Evolutionary conservation across 2,113 vertebrate genomes (phyloP), one percentile per base, ranked within the genome.

Genomic region (Macheiramphus alcinus): DNA sequence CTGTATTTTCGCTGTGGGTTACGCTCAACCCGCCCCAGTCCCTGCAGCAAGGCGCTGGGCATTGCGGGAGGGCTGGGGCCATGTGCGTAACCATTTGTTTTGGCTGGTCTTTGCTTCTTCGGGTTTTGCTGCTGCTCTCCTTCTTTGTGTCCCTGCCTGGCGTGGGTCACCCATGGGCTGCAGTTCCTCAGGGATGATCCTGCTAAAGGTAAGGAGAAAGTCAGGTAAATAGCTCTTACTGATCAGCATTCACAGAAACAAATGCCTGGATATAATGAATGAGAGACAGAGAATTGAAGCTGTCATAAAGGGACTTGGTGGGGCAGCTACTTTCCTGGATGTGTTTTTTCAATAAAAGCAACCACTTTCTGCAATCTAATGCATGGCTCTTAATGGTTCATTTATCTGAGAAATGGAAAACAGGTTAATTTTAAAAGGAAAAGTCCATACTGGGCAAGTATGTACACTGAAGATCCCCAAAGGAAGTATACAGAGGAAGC

Each of bases 41-140:
- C 47, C 32, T 47, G 25, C 45, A 48, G 73, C 9, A 20, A 29
- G 14, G 23, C 2, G 1, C 52, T 15, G 13, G 36, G 58, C 47
- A 13, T 7, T 7, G 7, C 2, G 1, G 52, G 10, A 78, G n/a
- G 31, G 26, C 19, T 47, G 68, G 19, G 62, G 9, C 32, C 50
- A 27, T 2, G 1, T 53, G 11, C 11, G 1, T 16, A 26, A 29
- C 17, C 1, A 0, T 50, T 73, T 52, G 20, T 79, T 80, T 55
- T 61, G 74, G 58, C n/a, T 88, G 42, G 14, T 66, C 15, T 85
- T 65, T 11, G 15, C n/a, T 75, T 21, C 56, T 53, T 47, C 0
- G 6, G 12, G 18, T 75, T 92, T 86, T 80, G 16, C 38, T 80
- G 31, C 48, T 80, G 55, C n/a, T 56, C 32, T 75, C 25, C 25